These are phyloP conservation scores for Malachius bipustulatus DNA, from an alignment of 2,888 invertebrate species.

Conservation along the genomic window DNA sequence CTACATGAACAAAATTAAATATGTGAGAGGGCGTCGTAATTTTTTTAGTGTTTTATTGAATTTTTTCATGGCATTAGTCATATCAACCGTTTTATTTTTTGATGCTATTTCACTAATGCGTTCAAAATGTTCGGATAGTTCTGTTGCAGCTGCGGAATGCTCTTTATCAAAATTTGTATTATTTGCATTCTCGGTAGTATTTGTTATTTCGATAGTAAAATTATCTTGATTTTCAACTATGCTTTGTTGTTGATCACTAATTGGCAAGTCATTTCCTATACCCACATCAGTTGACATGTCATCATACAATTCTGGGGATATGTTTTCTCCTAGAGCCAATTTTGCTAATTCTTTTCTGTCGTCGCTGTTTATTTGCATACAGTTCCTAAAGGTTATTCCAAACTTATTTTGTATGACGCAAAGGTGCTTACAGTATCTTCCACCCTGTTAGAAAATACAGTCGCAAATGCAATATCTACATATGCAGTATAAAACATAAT, in stretches of 20 bases:
- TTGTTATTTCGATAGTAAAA: neutral
- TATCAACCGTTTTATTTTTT: neutral
- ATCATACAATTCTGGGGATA: neutral
- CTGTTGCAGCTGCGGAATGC: neutral
- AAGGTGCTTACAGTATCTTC: too few species aligned
- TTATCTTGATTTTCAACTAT: neutral
- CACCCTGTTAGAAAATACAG: too few species aligned
- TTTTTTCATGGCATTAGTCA: neutral
- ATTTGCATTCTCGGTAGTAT: too few species aligned
- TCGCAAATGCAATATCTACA: slow-evolving; percentile 6
- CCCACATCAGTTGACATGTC: slow-evolving; percentile 2
- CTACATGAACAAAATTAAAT: neutral
- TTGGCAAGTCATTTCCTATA: neutral
- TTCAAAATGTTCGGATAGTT: neutral
- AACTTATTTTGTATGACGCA: slow-evolving; percentile 4
- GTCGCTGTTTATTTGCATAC: neutral
- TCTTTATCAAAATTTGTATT: neutral
- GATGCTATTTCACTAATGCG: neutral
- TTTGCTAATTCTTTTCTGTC: slow-evolving; percentile 6
- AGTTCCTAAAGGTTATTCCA: slow-evolving; percentile 3
- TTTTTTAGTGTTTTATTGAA: slow-evolving; percentile 3
- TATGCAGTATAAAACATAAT: too few species aligned
- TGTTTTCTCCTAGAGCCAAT: slow-evolving; percentile 2
- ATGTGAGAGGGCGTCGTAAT: slow-evolving; percentile 1
- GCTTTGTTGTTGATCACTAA: neutral